Percentiles rank a stretch among this genome's conserved stretches.
Conservation (phyloP, 2,888 invertebrate species). For the Phyto melanocephala region DNA sequence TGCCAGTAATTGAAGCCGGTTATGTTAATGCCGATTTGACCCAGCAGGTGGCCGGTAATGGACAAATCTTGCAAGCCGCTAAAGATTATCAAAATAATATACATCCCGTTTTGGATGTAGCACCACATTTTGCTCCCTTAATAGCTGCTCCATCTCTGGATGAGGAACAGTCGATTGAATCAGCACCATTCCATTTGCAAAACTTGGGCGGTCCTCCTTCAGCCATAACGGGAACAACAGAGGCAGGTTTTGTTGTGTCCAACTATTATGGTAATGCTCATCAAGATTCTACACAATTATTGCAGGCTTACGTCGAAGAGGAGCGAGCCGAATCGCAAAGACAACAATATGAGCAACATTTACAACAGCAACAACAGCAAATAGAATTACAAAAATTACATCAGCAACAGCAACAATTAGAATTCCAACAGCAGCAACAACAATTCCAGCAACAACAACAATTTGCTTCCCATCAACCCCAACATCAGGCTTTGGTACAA, state of each 20-base stretch:
- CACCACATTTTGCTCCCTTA: conserved; percentile 76
- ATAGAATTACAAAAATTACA: conserved; percentile 63
- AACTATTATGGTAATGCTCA: conserved; percentile 74
- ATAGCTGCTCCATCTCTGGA: conserved; percentile 74
- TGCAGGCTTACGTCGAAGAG: conserved; percentile 75
- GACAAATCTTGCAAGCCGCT: conserved; percentile 77
- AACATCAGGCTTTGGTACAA: conserved; percentile 48
- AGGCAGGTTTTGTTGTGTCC: conserved; percentile 76
- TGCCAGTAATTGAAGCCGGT: conserved; percentile 68
- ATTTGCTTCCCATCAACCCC: conserved; percentile 60
- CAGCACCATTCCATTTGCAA: conserved; percentile 72
- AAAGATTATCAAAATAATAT: conserved; percentile 74
- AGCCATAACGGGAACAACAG: conserved; percentile 67
- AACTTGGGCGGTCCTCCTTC: conserved; percentile 69
- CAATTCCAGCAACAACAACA: conserved; percentile 66
- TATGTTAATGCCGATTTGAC: conserved; percentile 75
- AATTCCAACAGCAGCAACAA: conserved; percentile 54
- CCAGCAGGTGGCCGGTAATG: conserved; percentile 77
- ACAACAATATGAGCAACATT: conserved; percentile 65
- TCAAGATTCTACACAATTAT: conserved; percentile 74
- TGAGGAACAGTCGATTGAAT: conserved; percentile 68
- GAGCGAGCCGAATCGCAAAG: conserved; percentile 70
- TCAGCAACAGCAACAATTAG: conserved; percentile 58
- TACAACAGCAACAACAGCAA: conserved; percentile 63
- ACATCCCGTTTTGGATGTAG: conserved; percentile 72